Percentiles rank a stretch among this genome's conserved stretches.
These are phyloP conservation scores for Drosophila borealis DNA, from an alignment of 2,888 invertebrate species.

Conservation along the genomic window DNA sequence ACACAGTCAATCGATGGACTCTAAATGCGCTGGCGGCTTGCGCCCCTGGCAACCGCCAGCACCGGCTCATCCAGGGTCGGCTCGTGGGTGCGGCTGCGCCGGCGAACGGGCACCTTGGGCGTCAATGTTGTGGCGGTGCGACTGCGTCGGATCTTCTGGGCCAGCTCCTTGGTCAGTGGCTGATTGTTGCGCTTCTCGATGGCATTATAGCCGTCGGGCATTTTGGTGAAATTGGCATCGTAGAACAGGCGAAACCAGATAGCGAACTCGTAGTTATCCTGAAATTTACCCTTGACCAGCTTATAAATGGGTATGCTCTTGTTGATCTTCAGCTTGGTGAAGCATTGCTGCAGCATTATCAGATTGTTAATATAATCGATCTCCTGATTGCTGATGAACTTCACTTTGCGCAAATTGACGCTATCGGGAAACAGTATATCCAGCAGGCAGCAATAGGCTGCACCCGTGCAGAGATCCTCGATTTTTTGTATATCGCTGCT, in stretches of 20 bases:
- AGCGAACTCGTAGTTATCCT: conserved; percentile 47
- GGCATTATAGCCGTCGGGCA: conserved; percentile 14
- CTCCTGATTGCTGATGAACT: conserved; percentile 8
- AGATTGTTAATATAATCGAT: conserved; percentile 21
- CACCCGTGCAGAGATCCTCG: conserved; percentile 41
- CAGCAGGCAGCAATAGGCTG: conserved; percentile 38
- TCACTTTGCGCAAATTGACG: conserved; percentile 26
- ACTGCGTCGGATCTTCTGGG: not conserved
- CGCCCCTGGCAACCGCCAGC: not conserved
- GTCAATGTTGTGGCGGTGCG: not conserved
- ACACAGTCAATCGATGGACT: not conserved
- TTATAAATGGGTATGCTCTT: conserved; percentile 27
- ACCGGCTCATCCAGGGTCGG: not conserved
- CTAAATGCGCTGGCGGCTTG: not conserved
- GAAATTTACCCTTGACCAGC: conserved; percentile 28
- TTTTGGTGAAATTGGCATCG: conserved; percentile 27
- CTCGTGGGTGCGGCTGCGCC: not conserved
- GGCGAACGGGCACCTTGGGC: not conserved
- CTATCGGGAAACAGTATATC: conserved; percentile 33
- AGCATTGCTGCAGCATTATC: conserved; percentile 22
- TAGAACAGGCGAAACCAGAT: conserved; percentile 43
- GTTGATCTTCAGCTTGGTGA: conserved; percentile 6
- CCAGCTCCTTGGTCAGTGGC: not conserved
- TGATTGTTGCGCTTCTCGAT: conserved; percentile 7
- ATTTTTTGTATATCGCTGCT: conserved; percentile 4